Evolutionary conservation across 2,888 invertebrate species (phyloP), one percentile per base, ranked within the genome.

Genomic region (Leptogaster cylindrica): DNA sequence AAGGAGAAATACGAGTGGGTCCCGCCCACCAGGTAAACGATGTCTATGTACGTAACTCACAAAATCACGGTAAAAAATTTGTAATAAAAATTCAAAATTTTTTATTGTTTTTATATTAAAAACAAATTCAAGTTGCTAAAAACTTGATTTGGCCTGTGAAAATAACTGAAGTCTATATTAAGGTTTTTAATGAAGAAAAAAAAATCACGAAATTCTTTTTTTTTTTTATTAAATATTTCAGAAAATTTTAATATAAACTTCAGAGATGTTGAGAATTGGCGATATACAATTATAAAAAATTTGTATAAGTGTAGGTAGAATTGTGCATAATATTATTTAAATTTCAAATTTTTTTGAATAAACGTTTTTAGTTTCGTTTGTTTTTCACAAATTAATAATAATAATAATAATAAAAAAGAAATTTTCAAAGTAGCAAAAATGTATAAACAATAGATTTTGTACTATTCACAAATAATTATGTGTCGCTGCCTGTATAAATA

Each of bases 1-100:
- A 88, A 84, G 88, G 88, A 83, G 88, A 88, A 84, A 88, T 88
- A 82, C 86, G 88, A 86, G 88, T 89, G 85, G 88, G 88, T 85
- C 86, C 88, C 82, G 87, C 87, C 82, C 89, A 88, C 85, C 89
- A 89, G 87, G 88, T 89, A 84, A 85, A 84, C 83, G 85, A 85
- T 82, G 84, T 85, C 83, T 85, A 85, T 84, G 85, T 85, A 85
- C 84, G 85, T 85, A 81, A 81, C 80, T 81, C 81, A 81, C 79
- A 80, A 79, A 79, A 79, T 81, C 81, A 84, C 83, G 84, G 84
- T 84, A 84, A 84, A 82, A 80, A n/a, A 78, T 71, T 73, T 71
- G 71, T 70, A 71, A 67, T 72, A 65, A 71, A n/a, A 71, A 72
- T 73, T 73, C 72, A 73, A 73, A 73, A 73, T 73, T 73, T 36